phyloP scores from a whole-genome alignment of 2,113 vertebrate genomes.

The Catharus fuscescens region DNA sequence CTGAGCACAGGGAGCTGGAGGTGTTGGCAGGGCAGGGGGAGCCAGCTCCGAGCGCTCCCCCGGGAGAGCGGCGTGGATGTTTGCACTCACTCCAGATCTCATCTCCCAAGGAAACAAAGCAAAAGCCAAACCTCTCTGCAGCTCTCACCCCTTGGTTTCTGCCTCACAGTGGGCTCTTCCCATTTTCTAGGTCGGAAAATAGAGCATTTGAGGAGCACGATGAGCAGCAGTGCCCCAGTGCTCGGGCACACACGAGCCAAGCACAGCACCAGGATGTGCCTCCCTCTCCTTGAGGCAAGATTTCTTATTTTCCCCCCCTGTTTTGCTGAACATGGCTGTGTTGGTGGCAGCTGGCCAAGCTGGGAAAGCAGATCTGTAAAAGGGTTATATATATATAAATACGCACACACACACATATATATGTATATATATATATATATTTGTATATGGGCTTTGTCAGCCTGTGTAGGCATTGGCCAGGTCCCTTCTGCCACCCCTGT shows the following conservation, averaged over 20 bases:
- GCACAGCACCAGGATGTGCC: neutral
- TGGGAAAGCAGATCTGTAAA: neutral
- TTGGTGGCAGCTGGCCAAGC: neutral
- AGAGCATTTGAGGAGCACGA: neutral
- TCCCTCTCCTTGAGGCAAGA: neutral
- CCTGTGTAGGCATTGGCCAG: neutral
- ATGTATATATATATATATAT: neutral
- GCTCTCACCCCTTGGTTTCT: neutral
- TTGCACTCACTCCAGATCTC: neutral
- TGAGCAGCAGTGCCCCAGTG: neutral
- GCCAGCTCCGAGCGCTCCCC: neutral
- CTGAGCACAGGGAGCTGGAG: neutral
- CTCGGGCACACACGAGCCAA: rapidly evolving
- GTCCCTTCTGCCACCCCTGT: neutral
- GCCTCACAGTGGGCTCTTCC: neutral
- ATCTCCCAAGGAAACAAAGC: neutral
- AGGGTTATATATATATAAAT: too few relatives aligned
- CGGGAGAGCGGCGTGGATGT: neutral
- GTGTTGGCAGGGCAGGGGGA: neutral
- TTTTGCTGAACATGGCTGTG: neutral
- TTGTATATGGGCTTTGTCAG: neutral
- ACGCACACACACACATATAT: neutral
- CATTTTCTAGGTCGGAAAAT: neutral
- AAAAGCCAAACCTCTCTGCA: neutral
- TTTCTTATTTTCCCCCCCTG: rapidly evolving